Evolutionary conservation across 2,888 invertebrate species (phyloP).

Genomic region (Sussaba pulchella): DNA sequence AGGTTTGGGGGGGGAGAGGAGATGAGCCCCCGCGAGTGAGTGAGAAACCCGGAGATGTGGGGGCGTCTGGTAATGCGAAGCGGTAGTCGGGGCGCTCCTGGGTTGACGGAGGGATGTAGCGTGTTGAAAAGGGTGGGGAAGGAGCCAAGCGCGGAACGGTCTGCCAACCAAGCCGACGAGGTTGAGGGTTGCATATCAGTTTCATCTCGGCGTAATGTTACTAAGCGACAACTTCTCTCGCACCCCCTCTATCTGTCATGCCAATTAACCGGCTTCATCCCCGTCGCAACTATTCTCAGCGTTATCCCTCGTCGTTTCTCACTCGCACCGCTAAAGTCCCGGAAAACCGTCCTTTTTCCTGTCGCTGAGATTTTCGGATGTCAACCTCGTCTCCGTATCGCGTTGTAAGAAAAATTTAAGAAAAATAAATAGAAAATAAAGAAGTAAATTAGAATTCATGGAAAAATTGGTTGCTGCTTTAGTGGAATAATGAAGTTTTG

Average conservation of each 20-base stretch:
- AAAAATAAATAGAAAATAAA: no score
- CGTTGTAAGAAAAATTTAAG: background rate
- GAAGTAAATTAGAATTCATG: no score
- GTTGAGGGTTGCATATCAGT: conserved; percentile 75
- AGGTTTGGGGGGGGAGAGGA: conserved; percentile 30
- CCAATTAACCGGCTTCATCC: conserved; percentile 77
- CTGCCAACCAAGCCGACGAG: conserved; percentile 52
- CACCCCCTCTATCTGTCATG: conserved; percentile 81
- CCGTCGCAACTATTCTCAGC: conserved; percentile 38
- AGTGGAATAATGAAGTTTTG: no score
- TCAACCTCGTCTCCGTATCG: background rate
- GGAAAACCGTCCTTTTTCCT: conserved; percentile 14
- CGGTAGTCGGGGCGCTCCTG: no score
- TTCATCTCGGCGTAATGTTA: conserved; percentile 80
- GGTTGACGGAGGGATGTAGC: conserved; percentile 53
- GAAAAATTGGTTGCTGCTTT: no score
- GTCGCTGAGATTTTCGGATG: background rate
- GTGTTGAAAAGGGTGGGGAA: conserved; percentile 49
- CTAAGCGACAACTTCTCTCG: conserved; percentile 81
- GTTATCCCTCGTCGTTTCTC: conserved; percentile 43
- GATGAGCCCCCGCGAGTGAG: conserved; percentile 1
- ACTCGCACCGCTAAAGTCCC: conserved; percentile 17
- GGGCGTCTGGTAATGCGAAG: conserved; percentile 39
- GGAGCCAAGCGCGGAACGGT: conserved; percentile 39
- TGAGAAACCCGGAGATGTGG: conserved; percentile 46